A percentile compares a stretch with the other conserved stretches of the same genome.
Evolutionary conservation across 2,113 vertebrate species (phyloP).

Genomic region (Lamprotornis superbus): DNA sequence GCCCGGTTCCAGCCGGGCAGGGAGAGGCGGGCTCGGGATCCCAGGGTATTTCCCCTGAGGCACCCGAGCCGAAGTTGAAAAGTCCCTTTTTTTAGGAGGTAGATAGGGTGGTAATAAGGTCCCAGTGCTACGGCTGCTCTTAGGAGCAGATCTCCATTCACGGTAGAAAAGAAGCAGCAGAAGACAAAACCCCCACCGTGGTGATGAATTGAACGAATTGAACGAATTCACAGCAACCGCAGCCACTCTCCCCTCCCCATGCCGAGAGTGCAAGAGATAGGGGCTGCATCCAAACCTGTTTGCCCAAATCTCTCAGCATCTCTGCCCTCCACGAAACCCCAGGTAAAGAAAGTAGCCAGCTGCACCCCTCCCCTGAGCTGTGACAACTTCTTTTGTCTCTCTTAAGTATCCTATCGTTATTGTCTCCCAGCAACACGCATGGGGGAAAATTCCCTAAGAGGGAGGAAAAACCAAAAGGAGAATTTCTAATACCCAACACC

Average conservation of each 20-base stretch:
- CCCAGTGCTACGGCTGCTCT: no score
- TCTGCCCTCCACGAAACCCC: not conserved
- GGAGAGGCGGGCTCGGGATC: fast-evolving
- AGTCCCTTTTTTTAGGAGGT: no score
- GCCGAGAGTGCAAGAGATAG: not conserved
- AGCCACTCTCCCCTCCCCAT: not conserved
- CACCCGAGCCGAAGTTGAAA: not conserved
- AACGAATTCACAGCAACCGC: not conserved
- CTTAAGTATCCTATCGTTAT: not conserved
- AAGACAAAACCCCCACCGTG: not conserved
- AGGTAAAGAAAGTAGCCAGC: not conserved
- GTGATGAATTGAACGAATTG: not conserved
- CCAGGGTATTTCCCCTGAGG: not conserved
- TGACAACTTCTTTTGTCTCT: not conserved
- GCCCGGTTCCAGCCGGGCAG: not conserved
- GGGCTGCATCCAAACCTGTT: not conserved
- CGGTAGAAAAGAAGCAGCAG: not conserved
- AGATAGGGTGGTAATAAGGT: not conserved
- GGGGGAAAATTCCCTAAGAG: not conserved
- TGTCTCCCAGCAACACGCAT: not conserved
- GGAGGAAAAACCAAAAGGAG: not conserved
- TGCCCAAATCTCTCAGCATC: not conserved
- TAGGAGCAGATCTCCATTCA: not conserved
- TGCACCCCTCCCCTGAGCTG: not conserved
- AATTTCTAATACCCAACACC: not conserved